Percentiles rank a stretch among this genome's conserved stretches.
These are phyloP conservation scores for Bruchidius siliquastri DNA, from an alignment of 2,888 invertebrate genomes.

Conservation along the genomic window DNA sequence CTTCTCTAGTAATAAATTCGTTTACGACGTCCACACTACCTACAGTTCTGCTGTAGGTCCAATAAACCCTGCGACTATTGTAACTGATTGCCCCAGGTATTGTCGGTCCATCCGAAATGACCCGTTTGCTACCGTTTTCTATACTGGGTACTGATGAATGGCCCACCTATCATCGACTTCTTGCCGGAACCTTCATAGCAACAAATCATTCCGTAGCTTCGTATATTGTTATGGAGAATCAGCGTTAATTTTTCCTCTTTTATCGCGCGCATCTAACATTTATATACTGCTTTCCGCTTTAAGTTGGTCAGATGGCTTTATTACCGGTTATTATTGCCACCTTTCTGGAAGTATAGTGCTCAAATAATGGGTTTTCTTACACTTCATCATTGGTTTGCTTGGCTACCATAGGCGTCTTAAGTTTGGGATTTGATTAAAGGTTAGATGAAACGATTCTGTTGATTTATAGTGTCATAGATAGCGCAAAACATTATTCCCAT, in stretches of 20 bases:
- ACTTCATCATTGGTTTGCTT: not conserved
- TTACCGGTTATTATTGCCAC: not conserved
- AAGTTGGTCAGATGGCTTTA: not conserved
- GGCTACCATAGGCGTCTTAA: not conserved
- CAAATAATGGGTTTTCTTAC: not conserved
- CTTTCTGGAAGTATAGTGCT: not conserved
- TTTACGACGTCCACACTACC: not conserved
- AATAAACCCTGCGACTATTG: not conserved
- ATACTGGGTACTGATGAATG: not conserved
- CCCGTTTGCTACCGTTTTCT: constrained; percentile 21
- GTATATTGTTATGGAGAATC: not conserved
- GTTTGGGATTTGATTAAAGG: not conserved
- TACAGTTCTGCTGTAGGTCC: not conserved
- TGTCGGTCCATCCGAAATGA: constrained; percentile 41
- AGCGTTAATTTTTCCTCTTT: not conserved
- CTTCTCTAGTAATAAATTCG: not conserved
- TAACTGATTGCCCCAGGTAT: constrained; percentile 32
- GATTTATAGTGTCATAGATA: no score
- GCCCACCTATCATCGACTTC: not conserved
- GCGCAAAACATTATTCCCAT: no score
- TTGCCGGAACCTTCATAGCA: not conserved
- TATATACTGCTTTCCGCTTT: not conserved
- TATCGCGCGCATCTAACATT: not conserved
- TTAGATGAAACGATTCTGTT: not conserved
- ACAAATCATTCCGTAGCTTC: not conserved